Evolutionary conservation across 2,888 invertebrate species (phyloP), one percentile per base, ranked within the genome.

Genomic region (Drosophila diplacantha): DNA sequence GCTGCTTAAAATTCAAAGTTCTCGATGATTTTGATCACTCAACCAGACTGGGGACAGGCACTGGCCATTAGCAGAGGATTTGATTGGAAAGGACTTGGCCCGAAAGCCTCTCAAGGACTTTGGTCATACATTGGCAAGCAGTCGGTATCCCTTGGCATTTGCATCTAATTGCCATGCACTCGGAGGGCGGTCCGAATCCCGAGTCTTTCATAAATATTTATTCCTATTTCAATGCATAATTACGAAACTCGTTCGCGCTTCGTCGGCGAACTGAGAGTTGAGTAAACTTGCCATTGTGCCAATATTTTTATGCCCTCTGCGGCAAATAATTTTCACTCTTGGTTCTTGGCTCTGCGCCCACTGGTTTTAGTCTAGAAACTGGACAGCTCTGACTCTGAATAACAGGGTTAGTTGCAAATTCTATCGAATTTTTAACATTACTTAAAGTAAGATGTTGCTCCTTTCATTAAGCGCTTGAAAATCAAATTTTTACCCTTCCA

Each of bases 1-100:
- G 80, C 77, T 58, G 77, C 80, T 80, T 80, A 80, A 66, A 71
- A 68, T 76, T 66, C 57, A 69, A 73, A 74, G 69, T 69, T 66
- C 51, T 63, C 65, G 52, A 53, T 67, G 73, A 78, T 75, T 78
- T 56, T 58, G 71, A 69, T 71, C 73, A 67, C 56, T 73, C 71
- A 65, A 63, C 58, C 73, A 60, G 18, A 22, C 41, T 22, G 20
- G 51, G 57, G 44, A 63, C 62, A 62, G 52, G 44, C 60, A 46
- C 43, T 60, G 60, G 59, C 73, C 73, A 75, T 74, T 77, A 74
- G 72, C 71, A 75, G 55, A 29, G 67, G 58, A 66, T 66, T 65
- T 55, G 35, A 38, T 44, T 39, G 18, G 31, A 43, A 24, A 7
- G 34, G 11, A 14, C 41, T 16, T 24, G 34, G n/a, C 37, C 20